phyloP scores from a whole-genome alignment of 2,888 invertebrate genomes.

The Torymus tubicola region DNA sequence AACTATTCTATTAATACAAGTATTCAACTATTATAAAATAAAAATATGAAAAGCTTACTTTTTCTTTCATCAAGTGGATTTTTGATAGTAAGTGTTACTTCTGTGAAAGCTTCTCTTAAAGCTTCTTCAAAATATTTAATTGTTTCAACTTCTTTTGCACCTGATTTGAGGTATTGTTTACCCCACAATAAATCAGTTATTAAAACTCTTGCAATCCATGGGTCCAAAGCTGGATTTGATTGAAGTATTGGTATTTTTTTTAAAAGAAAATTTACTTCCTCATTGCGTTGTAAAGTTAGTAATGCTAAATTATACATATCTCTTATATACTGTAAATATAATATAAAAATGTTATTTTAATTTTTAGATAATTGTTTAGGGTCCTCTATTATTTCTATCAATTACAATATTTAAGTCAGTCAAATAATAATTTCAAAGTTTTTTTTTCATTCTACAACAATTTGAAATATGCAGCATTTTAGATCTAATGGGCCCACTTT shows the following conservation, averaged over 20 bases:
- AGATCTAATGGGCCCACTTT: too few species aligned
- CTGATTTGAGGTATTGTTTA: slow-evolving; percentile 81
- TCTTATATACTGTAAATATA: not conserved
- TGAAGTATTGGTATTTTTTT: slow-evolving; percentile 81
- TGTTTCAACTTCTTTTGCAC: slow-evolving; percentile 85
- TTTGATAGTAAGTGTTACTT: slow-evolving; percentile 41
- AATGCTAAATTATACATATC: slow-evolving; percentile 81
- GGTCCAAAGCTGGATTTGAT: slow-evolving; percentile 83
- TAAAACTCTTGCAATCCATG: slow-evolving; percentile 85
- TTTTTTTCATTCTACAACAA: too few species aligned
- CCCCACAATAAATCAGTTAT: slow-evolving; percentile 91
- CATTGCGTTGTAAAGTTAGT: slow-evolving; percentile 82
- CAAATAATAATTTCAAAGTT: too few species aligned
- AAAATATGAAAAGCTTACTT: slow-evolving; percentile 18
- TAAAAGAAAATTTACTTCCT: slow-evolving; percentile 83
- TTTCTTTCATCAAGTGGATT: slow-evolving; percentile 59
- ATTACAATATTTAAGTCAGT: too few species aligned
- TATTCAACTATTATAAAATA: not conserved
- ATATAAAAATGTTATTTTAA: not conserved
- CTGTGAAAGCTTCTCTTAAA: slow-evolving; percentile 75
- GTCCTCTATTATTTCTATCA: too few species aligned
- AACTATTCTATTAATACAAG: not conserved
- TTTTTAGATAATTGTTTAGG: not conserved
- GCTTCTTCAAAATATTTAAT: slow-evolving; percentile 82
- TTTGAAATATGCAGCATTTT: too few species aligned